Conservation (phyloP, 2,113 vertebrate species). For the Colius striatus region DNA sequence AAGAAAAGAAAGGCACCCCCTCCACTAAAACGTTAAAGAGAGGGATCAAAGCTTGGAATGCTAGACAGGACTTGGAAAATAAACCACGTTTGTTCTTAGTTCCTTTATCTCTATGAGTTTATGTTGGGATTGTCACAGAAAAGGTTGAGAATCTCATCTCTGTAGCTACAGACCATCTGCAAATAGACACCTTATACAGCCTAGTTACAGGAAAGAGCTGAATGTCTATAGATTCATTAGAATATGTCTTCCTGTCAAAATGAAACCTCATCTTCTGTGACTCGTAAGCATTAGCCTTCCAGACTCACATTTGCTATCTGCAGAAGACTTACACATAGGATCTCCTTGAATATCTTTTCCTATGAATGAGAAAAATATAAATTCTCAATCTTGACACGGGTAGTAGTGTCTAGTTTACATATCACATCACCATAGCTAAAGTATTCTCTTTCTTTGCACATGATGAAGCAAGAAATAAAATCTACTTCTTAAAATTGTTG, state of each 20-base stretch:
- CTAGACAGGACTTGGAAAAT: not conserved
- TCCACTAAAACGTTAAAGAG: not conserved
- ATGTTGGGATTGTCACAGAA: not conserved
- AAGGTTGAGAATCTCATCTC: not conserved
- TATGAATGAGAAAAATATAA: not conserved
- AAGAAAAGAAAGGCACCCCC: not conserved
- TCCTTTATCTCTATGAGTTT: not conserved
- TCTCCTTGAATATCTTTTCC: not conserved
- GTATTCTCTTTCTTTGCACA: not conserved
- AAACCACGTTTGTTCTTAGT: not conserved
- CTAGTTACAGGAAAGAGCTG: not conserved
- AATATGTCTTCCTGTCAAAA: not conserved
- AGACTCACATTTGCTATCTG: not conserved
- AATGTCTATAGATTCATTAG: not conserved
- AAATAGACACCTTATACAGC: not conserved
- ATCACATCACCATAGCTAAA: not conserved
- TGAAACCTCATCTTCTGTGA: not conserved
- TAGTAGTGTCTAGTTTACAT: not conserved
- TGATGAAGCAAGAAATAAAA: not conserved
- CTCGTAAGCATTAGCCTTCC: not conserved
- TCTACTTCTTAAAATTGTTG: not conserved
- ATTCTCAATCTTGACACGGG: not conserved
- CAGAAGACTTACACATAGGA: not conserved
- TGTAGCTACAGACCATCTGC: not conserved
- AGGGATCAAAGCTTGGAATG: not conserved